These are phyloP conservation scores for Drosophila novamexicana DNA, from an alignment of 1,140 invertebrate genomes.

Conservation along the genomic window DNA sequence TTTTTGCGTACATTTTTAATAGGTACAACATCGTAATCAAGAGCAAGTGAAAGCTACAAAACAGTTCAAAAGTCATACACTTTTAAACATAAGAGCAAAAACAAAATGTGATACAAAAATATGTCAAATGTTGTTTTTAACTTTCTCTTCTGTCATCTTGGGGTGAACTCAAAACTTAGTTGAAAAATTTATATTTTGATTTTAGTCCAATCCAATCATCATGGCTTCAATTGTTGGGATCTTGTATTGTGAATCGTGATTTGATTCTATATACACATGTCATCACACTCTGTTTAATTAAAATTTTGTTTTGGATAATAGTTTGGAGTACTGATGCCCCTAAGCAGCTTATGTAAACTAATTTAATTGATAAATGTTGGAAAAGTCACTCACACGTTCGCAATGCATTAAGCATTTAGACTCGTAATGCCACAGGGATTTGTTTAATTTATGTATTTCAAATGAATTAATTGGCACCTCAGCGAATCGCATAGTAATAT, in stretches of 20 bases:
- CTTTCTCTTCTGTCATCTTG: too few species aligned
- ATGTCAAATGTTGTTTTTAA: background rate
- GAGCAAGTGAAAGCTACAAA: too few species aligned
- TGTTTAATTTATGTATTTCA: background rate
- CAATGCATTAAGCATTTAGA: too few species aligned
- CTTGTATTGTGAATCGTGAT: background rate
- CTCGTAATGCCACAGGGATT: conserved; percentile 3
- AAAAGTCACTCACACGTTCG: conserved; percentile 36
- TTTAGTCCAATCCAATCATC: background rate
- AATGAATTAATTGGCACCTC: background rate
- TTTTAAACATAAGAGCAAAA: too few species aligned
- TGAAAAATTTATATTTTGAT: background rate
- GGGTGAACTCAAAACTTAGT: too few species aligned
- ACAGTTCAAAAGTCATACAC: too few species aligned
- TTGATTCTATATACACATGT: background rate
- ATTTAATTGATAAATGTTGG: conserved; percentile 68
- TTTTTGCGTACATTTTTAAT: too few species aligned
- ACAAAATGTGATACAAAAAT: background rate
- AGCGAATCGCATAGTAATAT: conserved; percentile 19
- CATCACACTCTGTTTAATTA: conserved; percentile 34
- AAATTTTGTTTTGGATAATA: conserved; percentile 38
- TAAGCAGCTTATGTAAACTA: conserved; percentile 73
- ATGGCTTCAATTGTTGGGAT: background rate
- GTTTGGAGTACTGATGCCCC: conserved; percentile 20
- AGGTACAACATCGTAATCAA: background rate